A percentile compares a stretch with the other conserved stretches of the same genome.
These are phyloP conservation scores for Bambusicola thoracicus DNA, from an alignment of 2,113 vertebrate species.

Conservation along the genomic window DNA sequence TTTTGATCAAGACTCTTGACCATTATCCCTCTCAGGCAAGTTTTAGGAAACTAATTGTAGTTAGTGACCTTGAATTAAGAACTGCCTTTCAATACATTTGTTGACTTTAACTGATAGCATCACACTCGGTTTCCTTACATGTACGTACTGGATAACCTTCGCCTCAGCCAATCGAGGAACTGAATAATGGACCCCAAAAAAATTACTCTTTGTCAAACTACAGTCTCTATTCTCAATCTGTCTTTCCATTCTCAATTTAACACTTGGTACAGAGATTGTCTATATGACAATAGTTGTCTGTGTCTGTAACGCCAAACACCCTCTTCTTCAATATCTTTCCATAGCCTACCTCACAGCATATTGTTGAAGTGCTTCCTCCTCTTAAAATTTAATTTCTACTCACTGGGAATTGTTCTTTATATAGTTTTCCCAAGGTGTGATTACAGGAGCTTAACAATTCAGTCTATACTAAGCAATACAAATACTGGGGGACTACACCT, in stretches of 20 bases:
- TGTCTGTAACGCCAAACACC: neutral
- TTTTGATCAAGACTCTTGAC: neutral
- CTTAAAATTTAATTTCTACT: neutral
- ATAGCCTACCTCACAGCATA: neutral
- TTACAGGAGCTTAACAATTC: neutral
- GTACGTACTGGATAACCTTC: neutral
- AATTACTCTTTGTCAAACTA: neutral
- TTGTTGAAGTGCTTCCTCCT: neutral
- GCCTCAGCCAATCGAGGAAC: neutral
- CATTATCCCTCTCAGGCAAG: neutral
- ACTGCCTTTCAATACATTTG: neutral
- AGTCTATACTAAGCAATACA: neutral
- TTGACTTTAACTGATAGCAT: neutral
- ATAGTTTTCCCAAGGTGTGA: neutral
- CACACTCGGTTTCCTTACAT: neutral
- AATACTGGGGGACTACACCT: neutral
- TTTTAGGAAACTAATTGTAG: neutral
- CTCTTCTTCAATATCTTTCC: neutral
- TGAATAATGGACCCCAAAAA: neutral
- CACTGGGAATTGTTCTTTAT: neutral
- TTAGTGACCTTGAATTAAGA: neutral
- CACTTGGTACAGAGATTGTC: neutral
- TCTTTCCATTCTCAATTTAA: neutral
- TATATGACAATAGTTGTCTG: neutral
- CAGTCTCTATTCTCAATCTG: neutral